These are phyloP conservation scores for Bombus ignitus DNA, from an alignment of 1,140 invertebrate species.

Conservation along the genomic window DNA sequence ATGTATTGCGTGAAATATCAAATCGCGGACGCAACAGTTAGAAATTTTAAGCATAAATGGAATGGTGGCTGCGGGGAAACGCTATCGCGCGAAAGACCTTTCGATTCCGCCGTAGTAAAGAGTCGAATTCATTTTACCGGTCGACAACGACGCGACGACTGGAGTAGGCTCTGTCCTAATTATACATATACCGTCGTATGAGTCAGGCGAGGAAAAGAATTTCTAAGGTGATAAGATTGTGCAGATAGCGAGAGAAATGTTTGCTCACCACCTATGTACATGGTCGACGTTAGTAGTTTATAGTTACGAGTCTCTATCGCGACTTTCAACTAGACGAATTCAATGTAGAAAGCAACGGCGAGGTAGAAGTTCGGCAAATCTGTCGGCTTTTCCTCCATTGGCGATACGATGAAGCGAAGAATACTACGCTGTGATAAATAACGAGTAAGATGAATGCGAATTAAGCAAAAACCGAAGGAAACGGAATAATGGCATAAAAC, in stretches of 20 bases:
- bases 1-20: background rate
- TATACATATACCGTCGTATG: background rate
- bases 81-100: background rate
- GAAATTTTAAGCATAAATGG: background rate
- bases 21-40: background rate
- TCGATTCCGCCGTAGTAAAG: background rate
- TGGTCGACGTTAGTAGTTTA: too few relatives aligned
- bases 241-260: constrained; percentile 45
- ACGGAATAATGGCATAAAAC: background rate
- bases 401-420: background rate
- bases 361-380: too few relatives aligned
- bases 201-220: constrained; percentile 34
- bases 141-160: background rate
- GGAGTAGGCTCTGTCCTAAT: constrained; percentile 15
- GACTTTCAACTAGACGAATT: background rate
- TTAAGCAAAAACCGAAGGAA: background rate
- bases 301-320: background rate
- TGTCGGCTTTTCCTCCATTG: background rate
- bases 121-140: background rate
- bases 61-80: background rate
- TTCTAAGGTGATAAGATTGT: constrained; percentile 38
- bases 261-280: background rate
- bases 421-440: background rate
- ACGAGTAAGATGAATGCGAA: background rate
- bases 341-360: background rate